Evolutionary conservation across 2,888 invertebrate species (phyloP), one percentile per base, ranked within the genome.

Genomic region (Hyles lineata): DNA sequence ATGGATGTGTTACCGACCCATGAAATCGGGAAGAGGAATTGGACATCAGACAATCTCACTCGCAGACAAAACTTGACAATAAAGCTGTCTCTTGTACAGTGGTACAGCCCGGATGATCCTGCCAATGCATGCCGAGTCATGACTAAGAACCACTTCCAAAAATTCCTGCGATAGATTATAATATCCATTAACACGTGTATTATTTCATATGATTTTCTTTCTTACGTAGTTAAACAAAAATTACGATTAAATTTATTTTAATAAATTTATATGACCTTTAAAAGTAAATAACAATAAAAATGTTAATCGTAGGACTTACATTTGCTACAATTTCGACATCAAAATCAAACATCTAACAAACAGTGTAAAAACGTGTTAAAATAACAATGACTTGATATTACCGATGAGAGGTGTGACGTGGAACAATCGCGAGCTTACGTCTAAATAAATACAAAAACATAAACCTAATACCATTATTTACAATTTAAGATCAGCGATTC

Each of bases 201-300:
- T 29, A 29, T 29, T 29, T 29, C 1, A 29, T 11, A 43, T 43
- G 11, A 43, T 43, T 35, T 2, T 43, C 1, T 43, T 1, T 43
- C 15, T 43, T 43, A 11, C 2, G 3, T 43, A 43, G 43, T 43
- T 15, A 73, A 70, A 70, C 29, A 76, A 50, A 50, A 25, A 72
- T 75, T 76, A 77, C 70, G 79, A 80, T 82, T 84, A 78, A 83
- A 81, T 86, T 84, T 88, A 86, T 83, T 87, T 83, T 82, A 80
- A 83, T 84, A 83, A 67, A 79, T 83, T 84, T 84, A 83, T 87
- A 86, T 80, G 81, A 85, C 78, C 88, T 90, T 67, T 90, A 89
- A 80, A 90, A 90, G 87, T 90, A 90, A 90, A 88, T 90, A 90
- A 90, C 90, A 91, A 89, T 88, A 84, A 87, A 82, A 84, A 82